A percentile compares a stretch with the other conserved stretches of the same genome.
Conservation (phyloP, 2,113 vertebrate species). For the Guaruba guarouba region DNA sequence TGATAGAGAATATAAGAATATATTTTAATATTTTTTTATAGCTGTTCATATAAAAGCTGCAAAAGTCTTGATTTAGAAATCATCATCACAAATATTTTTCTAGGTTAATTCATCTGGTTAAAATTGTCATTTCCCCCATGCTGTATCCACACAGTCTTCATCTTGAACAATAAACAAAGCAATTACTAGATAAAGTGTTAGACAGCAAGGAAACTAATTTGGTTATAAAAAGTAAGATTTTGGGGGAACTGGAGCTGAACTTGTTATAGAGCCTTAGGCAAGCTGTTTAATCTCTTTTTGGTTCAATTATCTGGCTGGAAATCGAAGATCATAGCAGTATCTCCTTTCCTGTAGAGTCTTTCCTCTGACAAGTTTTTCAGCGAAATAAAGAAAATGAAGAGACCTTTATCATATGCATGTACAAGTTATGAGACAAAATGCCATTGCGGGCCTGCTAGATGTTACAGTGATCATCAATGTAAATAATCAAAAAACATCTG, state of each 20-base stretch:
- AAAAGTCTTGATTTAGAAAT: not conserved
- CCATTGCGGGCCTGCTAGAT: not conserved
- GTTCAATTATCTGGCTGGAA: not conserved
- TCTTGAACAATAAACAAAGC: not conserved
- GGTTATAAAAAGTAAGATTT: not conserved
- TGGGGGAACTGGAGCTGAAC: not conserved
- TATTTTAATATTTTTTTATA: not conserved
- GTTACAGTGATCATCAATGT: not conserved
- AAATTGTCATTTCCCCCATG: not conserved
- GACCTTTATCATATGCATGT: not conserved
- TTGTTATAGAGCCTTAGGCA: not conserved
- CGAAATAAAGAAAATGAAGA: not conserved
- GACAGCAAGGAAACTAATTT: not conserved
- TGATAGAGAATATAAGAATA: not conserved
- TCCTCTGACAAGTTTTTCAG: not conserved
- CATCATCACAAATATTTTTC: not conserved
- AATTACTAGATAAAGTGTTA: not conserved
- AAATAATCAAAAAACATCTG: not conserved
- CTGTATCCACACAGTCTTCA: not conserved
- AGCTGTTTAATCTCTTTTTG: not conserved
- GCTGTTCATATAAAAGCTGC: not conserved
- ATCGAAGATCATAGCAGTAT: not conserved
- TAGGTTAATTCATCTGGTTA: not conserved
- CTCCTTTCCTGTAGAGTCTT: not conserved
- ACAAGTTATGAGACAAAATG: not conserved